Evolutionary conservation across 2,113 vertebrate genomes (phyloP).

Genomic region (Cyprinus carpio): DNA sequence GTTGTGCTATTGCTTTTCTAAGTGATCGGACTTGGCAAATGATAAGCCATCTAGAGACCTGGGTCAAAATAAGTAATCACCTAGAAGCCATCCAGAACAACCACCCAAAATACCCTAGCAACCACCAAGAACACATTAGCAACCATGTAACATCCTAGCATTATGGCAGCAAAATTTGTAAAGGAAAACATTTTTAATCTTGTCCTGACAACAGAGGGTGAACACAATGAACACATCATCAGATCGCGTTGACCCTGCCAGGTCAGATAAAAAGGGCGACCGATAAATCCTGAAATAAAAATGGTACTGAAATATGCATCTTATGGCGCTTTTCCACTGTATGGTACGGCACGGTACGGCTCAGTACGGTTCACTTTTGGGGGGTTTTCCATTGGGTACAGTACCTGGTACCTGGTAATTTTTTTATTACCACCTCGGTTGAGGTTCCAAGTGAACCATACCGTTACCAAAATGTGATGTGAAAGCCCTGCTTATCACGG

Average conservation of each 20-base stretch:
- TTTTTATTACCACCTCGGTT: too few species aligned
- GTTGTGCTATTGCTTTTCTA: background rate
- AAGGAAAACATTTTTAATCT: constrained; percentile 14
- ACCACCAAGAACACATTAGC: background rate
- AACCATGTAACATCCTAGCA: too few species aligned
- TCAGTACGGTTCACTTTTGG: too few species aligned
- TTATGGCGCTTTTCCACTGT: too few species aligned
- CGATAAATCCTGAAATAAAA: too few species aligned
- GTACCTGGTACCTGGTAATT: too few species aligned
- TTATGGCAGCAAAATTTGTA: background rate
- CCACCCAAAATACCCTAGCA: background rate
- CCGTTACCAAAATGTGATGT: too few species aligned
- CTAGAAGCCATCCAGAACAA: background rate
- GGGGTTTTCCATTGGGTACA: too few species aligned
- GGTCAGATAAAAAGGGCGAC: background rate
- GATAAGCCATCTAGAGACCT: background rate
- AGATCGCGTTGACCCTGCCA: background rate
- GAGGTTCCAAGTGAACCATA: too few species aligned
- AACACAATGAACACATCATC: constrained; percentile 14
- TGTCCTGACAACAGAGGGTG: constrained; percentile 15
- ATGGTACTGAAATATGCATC: background rate
- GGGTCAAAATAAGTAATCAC: background rate
- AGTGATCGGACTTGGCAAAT: background rate
- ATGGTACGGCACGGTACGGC: too few species aligned
- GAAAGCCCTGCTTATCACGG: too few species aligned